Evolutionary conservation across 1,140 invertebrate species (phyloP), one percentile per base, ranked within the genome.

Genomic region (Musca vetustissima): DNA sequence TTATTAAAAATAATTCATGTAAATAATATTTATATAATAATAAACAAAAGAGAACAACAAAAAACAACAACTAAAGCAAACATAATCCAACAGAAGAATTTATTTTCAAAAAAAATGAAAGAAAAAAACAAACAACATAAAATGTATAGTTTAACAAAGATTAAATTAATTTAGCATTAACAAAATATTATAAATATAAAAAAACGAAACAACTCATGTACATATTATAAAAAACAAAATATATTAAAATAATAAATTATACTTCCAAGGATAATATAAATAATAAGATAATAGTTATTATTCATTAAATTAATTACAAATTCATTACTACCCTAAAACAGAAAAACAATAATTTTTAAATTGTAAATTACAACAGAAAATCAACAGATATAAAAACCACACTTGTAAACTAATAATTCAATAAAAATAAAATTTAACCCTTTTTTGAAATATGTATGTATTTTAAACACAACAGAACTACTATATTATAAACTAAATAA

Each of bases 141-240:
- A 53, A 43, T 32, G 43, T 1, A 53, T 14, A 57, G 17, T 32
- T 67, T 47, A 28, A 47, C 17, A 28, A 57, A 28, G 28, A 22
- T 14, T 13, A 24, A 25, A 22, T 57, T 25, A 36, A 61, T 19
- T 55, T 14, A n/a, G n/a, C n/a, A n/a, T n/a, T n/a, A n/a, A n/a
- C n/a, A n/a, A n/a, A n/a, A n/a, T 36, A 67, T 17, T 53, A 67
- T 55, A 67, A 52, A 67, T 67, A 28, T 19, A 36, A 9, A 43
- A 9, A 43, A 13, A 43, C 36, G 13, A 43, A 43, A 43, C 4
- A 43, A 13, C 36, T 43, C 36, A 43, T 43, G 36, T 43, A 43
- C 36, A 43, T 43, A 43, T 43, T 43, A 43, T 8, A 43, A 32
- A 4, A 4, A 32, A n/a, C n/a, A n/a, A n/a, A n/a, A n/a, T 4